These are phyloP conservation scores for Motacilla alba DNA, from an alignment of 2,113 vertebrate species.

Conservation along the genomic window DNA sequence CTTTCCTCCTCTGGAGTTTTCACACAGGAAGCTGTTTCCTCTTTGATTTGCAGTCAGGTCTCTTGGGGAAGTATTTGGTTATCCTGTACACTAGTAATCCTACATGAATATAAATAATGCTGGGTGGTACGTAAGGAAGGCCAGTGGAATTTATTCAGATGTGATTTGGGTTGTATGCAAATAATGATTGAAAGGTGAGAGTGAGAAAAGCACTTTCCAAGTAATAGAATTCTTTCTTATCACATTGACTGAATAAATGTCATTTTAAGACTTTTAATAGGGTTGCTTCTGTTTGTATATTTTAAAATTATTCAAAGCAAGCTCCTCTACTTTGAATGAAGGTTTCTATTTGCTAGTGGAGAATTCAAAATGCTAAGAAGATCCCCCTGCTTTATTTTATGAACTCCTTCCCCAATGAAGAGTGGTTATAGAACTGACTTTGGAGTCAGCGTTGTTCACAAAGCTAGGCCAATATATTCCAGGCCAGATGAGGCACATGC, in stretches of 20 bases:
- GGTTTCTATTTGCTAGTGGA: not conserved
- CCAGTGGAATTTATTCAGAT: not conserved
- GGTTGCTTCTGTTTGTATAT: not conserved
- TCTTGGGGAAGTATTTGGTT: not conserved
- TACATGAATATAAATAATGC: not conserved
- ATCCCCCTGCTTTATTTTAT: not conserved
- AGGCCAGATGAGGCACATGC: not conserved
- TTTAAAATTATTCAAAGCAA: conserved; percentile 5
- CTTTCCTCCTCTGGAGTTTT: not conserved
- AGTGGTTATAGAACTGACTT: not conserved
- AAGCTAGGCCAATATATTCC: not conserved
- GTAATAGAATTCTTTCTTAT: not conserved
- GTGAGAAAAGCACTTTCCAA: not conserved
- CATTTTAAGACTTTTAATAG: not conserved
- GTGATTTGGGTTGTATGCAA: not conserved
- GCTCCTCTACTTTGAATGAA: not conserved
- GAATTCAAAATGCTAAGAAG: not conserved
- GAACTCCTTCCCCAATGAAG: not conserved
- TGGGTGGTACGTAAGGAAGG: not conserved
- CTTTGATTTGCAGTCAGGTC: not conserved
- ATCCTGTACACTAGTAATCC: not conserved
- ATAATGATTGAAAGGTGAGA: not conserved
- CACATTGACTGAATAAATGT: not conserved
- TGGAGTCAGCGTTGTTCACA: not conserved
- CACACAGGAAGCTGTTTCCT: not conserved